A percentile compares a stretch with the other conserved stretches of the same genome.
Evolutionary conservation across 2,797 vertebrate genomes (phyloP).

Genomic region (Syncerus caffer): DNA sequence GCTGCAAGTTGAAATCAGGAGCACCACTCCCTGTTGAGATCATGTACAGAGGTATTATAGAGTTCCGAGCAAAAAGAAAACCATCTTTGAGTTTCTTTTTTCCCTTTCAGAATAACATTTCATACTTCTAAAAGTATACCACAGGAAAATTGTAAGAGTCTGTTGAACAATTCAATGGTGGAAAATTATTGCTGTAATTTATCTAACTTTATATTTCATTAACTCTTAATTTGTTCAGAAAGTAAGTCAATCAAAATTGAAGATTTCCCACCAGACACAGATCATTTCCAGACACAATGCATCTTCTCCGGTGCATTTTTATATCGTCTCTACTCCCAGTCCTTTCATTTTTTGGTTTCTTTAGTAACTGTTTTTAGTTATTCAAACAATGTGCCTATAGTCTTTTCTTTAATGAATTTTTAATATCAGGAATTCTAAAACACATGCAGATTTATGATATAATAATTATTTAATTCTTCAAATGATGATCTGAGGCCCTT

Average conservation of each 20-base stretch:
- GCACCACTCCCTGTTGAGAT: not conserved
- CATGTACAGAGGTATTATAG: not conserved
- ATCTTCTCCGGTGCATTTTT: not conserved
- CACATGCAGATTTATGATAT: not conserved
- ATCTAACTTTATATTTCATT: constrained; percentile 35
- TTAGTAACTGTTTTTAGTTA: constrained; percentile 26
- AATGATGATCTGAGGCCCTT: constrained; percentile 23
- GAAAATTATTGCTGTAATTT: constrained; percentile 11
- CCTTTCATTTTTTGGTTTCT: not conserved
- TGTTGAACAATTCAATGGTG: not conserved
- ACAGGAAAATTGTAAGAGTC: constrained; percentile 11
- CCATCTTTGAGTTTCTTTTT: not conserved
- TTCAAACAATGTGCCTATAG: constrained; percentile 4
- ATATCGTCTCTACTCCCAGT: not conserved
- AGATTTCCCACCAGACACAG: not conserved
- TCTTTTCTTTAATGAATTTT: constrained; percentile 17
- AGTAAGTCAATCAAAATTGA: constrained; percentile 6
- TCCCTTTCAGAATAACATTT: constrained; percentile 10
- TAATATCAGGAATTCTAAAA: constrained; percentile 39
- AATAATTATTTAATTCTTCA: constrained; percentile 44
- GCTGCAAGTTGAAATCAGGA: constrained; percentile 31
- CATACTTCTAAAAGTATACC: not conserved
- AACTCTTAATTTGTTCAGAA: constrained; percentile 42
- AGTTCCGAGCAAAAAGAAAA: constrained; percentile 29
- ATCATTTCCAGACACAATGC: not conserved